A percentile compares a stretch with the other conserved stretches of the same genome.
These are phyloP conservation scores for Trachurus trachurus DNA, from an alignment of 2,797 vertebrate species.

Conservation along the genomic window DNA sequence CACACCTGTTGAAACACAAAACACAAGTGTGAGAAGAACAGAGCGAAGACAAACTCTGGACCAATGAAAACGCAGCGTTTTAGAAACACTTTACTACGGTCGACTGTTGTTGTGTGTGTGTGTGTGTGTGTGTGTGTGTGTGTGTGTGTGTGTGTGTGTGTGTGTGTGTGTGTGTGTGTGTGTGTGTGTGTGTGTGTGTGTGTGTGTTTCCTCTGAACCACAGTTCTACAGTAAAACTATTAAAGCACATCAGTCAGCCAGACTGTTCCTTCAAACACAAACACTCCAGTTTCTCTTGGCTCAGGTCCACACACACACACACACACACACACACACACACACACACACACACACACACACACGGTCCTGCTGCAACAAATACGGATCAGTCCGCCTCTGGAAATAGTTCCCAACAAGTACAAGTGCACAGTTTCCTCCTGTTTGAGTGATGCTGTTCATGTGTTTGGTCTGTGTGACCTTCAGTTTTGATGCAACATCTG, in stretches of 20 bases:
- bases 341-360: too few species aligned
- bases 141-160: too few species aligned
- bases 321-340: too few species aligned
- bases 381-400: neutral
- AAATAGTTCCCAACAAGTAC: neutral
- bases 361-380: too few species aligned
- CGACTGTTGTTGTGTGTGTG: too few species aligned
- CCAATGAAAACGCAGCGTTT: neutral
- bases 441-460: neutral
- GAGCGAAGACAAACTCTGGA: neutral
- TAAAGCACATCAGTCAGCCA: neutral
- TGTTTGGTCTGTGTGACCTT: too few species aligned
- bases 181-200: too few species aligned
- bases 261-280: neutral
- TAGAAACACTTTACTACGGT: neutral
- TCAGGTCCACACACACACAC: neutral
- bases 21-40: constrained; percentile 33
- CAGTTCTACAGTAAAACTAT: too few species aligned
- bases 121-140: too few species aligned
- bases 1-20: constrained; percentile 54
- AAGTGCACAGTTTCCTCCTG: neutral
- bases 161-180: too few species aligned
- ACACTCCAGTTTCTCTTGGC: neutral
- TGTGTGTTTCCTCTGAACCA: too few species aligned
- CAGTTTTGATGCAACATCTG: constrained; percentile 5